Conservation (phyloP, 1,140 invertebrate species). For the Rhynchophorus ferrugineus region DNA sequence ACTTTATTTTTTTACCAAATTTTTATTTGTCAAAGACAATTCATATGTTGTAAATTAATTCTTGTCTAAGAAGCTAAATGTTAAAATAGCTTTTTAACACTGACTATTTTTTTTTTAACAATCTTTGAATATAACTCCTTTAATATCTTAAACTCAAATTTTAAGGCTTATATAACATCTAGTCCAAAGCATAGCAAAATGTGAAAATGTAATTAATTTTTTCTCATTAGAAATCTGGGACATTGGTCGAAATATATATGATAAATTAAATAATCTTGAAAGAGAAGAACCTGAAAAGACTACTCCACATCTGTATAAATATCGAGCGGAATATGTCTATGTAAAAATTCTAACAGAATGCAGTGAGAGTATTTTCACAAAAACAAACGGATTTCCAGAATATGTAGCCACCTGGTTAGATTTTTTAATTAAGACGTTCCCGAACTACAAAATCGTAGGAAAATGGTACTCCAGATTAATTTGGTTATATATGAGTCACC, state of each 20-base stretch:
- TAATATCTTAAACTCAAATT: too few species aligned
- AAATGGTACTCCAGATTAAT: constrained; percentile 17
- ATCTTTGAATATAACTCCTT: too few species aligned
- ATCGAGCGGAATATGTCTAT: constrained; percentile 21
- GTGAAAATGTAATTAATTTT: too few species aligned
- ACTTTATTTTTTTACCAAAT: too few species aligned
- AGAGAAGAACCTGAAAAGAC: not conserved
- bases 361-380: constrained; percentile 8
- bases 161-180: too few species aligned
- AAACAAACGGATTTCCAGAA: constrained; percentile 9
- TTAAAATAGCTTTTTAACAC: too few species aligned
- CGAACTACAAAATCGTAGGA: constrained; percentile 7
- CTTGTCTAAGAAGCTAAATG: too few species aligned
- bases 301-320: constrained; percentile 21
- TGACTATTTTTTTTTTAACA: too few species aligned
- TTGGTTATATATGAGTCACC: constrained; percentile 17
- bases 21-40: too few species aligned
- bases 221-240: constrained; percentile 13
- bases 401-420: constrained; percentile 24
- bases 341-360: constrained; percentile 5
- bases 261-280: not conserved
- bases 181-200: too few species aligned
- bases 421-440: constrained; percentile 19
- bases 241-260: constrained; percentile 3
- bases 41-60: too few species aligned